Conservation (phyloP, 2,888 invertebrate species). For the Auanema freiburgensis region DNA sequence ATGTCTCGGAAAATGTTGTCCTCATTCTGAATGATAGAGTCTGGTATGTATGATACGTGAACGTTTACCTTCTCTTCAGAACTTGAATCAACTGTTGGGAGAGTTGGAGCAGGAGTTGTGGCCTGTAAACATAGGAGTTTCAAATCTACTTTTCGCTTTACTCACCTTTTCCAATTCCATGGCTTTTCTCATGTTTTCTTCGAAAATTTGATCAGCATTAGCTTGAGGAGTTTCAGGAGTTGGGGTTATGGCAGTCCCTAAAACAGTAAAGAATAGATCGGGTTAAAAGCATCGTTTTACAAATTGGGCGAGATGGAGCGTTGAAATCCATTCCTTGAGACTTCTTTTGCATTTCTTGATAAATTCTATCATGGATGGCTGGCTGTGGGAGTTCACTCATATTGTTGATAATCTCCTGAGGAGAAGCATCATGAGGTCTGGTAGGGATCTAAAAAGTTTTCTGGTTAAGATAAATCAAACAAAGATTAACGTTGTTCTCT, state of each 20-base stretch:
- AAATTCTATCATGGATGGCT: conserved; percentile 39
- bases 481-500: neutral
- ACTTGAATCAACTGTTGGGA: conserved; percentile 9
- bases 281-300: conserved; percentile 13
- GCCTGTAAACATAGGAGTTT: too few species aligned
- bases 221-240: conserved; percentile 25
- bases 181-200: conserved; percentile 21
- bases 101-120: conserved; percentile 9
- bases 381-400: conserved; percentile 21
- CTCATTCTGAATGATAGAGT: conserved; percentile 7
- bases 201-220: conserved; percentile 20
- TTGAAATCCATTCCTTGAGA: conserved; percentile 39
- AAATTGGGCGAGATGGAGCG: conserved; percentile 38
- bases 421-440: conserved; percentile 14
- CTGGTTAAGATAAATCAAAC: neutral
- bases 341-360: conserved; percentile 39
- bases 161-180: conserved; percentile 8
- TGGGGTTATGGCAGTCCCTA: conserved; percentile 41
- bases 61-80: conserved; percentile 13
- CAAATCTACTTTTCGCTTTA: too few species aligned
- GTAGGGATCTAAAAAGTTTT: conserved; percentile 5
- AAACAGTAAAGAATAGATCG: neutral
- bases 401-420: conserved; percentile 20
- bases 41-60: conserved; percentile 13
- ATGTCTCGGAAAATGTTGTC: conserved; percentile 39